A percentile compares a stretch with the other conserved stretches of the same genome.
Conservation (phyloP, 1,140 invertebrate genomes). For the Thaumatotibia leucotreta region DNA sequence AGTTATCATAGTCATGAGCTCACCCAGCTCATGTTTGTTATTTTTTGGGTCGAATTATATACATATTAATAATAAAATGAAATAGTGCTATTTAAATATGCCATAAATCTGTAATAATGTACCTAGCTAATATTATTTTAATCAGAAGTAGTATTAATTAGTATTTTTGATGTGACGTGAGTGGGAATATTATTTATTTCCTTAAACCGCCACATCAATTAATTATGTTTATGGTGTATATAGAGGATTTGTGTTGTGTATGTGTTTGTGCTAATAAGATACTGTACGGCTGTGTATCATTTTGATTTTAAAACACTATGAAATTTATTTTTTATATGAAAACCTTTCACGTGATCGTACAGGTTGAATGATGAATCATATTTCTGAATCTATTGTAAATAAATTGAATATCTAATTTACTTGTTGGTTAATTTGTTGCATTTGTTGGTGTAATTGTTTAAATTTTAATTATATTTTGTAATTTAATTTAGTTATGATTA, state of each 20-base stretch:
- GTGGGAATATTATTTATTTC: neutral
- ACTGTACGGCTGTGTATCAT: neutral
- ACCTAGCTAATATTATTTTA: neutral
- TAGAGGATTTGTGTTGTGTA: neutral
- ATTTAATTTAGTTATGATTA: neutral
- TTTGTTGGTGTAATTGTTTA: neutral
- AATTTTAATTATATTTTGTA: neutral
- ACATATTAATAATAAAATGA: neutral
- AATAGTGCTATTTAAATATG: neutral
- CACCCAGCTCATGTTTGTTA: neutral
- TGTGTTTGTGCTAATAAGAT: neutral
- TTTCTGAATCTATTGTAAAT: neutral
- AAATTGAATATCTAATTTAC: neutral
- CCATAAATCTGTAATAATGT: neutral
- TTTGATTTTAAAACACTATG: neutral
- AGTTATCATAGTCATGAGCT: neutral
- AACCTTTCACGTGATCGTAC: neutral
- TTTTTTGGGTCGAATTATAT: neutral
- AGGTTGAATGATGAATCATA: neutral
- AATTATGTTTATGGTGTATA: neutral
- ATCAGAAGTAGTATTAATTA: neutral
- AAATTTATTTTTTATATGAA: neutral
- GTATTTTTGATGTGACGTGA: neutral
- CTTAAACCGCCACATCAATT: neutral
- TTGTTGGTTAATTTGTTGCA: neutral